phyloP scores from a whole-genome alignment of 1,140 invertebrate genomes.

The Coenobita brevimanus region DNA sequence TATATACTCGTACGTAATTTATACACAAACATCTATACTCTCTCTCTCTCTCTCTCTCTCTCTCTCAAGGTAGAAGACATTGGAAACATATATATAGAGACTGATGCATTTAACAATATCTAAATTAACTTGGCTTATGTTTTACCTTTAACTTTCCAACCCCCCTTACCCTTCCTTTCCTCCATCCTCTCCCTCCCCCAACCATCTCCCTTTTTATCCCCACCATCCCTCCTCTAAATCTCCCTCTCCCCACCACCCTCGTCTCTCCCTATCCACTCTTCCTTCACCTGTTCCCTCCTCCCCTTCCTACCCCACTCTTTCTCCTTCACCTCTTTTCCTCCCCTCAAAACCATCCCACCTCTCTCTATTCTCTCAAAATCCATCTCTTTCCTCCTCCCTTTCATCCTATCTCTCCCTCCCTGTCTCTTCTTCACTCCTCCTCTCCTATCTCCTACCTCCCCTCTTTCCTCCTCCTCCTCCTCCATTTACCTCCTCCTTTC shows the following conservation, averaged over 20 bases:
- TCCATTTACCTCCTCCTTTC: neutral
- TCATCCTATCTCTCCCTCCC: neutral
- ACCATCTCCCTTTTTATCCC: neutral
- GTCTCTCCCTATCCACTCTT: neutral
- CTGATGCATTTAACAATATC: no score
- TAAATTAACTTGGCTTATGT: no score
- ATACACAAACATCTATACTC: neutral
- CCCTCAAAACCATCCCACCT: neutral
- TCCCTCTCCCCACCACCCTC: neutral
- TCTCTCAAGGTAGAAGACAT: no score
- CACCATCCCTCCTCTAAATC: neutral
- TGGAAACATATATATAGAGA: neutral
- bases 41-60: conserved; percentile 20
- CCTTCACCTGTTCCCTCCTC: neutral
- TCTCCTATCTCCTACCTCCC: neutral
- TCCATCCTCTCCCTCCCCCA: neutral
- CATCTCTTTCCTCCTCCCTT: neutral
- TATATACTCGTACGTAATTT: neutral
- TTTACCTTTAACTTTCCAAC: no score
- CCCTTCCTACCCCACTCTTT: neutral
- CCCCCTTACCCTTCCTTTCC: no score
- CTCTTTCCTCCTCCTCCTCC: neutral
- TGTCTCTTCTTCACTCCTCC: neutral
- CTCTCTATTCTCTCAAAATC: neutral
- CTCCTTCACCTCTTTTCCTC: neutral